A percentile compares a stretch with the other conserved stretches of the same genome.
Conservation (phyloP, 2,888 invertebrate genomes). For the Rambutsinella grinnellia region DNA sequence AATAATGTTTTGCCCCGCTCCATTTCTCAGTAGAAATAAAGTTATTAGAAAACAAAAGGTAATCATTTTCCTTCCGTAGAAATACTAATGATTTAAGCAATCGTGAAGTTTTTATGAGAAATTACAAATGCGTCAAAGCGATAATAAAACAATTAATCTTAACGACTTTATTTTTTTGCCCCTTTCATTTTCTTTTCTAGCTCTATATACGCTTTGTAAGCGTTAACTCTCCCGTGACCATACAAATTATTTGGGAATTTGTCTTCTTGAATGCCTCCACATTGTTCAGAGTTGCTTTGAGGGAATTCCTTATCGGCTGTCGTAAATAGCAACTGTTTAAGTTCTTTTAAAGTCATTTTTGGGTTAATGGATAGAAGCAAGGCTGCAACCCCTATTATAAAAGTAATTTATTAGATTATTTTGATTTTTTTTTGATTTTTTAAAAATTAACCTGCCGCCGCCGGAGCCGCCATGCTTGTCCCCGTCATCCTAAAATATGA, state of each 20-base stretch:
- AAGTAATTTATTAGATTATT: no score
- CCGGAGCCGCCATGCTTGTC: conserved; percentile 41
- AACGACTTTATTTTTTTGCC: neutral
- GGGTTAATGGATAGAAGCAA: conserved; percentile 37
- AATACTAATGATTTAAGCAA: no score
- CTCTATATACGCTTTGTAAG: conserved; percentile 25
- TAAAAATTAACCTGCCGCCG: conserved; percentile 14
- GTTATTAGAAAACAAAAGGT: no score
- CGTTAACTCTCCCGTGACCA: conserved; percentile 30
- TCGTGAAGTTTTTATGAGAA: no score
- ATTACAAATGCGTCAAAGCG: no score
- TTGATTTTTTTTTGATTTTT: no score
- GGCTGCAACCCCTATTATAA: conserved; percentile 36
- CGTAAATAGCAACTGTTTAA: conserved; percentile 12
- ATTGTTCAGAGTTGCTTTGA: neutral
- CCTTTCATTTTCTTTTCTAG: neutral
- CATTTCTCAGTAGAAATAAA: no score
- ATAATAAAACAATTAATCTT: no score
- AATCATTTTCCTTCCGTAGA: no score
- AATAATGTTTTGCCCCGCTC: no score
- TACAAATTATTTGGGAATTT: conserved; percentile 34
- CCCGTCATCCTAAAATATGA: conserved; percentile 23
- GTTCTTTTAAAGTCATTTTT: conserved; percentile 11
- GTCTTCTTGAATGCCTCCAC: conserved; percentile 8
- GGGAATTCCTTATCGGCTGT: conserved; percentile 8